Evolutionary conservation across 2,888 invertebrate genomes (phyloP).

Genomic region (Tetheella fluctuosa): DNA sequence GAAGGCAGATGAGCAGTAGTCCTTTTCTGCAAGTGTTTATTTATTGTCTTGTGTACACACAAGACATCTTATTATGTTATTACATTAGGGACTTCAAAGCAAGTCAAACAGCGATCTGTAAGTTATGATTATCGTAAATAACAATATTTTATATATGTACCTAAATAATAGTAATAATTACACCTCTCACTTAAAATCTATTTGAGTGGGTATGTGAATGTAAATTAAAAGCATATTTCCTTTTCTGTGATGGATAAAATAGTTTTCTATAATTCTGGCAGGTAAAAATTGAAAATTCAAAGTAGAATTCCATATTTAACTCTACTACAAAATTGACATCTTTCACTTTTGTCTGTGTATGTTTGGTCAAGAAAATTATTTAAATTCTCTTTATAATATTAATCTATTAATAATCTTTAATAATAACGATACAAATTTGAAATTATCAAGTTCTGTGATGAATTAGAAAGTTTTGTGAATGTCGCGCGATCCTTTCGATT

Average conservation of each 20-base stretch:
- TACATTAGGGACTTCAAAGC: no score
- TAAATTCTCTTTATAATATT: slow-evolving; percentile 47
- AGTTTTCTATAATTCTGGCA: slow-evolving; percentile 38
- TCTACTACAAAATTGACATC: slow-evolving; percentile 51
- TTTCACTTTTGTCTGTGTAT: slow-evolving; percentile 51
- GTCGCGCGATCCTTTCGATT: slow-evolving; percentile 54
- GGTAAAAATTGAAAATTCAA: slow-evolving; percentile 25
- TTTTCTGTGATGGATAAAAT: neutral
- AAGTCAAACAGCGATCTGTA: no score
- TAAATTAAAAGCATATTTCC: no score
- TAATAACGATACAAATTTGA: slow-evolving; percentile 36
- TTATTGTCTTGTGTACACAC: no score
- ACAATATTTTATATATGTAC: no score
- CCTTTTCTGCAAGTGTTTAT: no score
- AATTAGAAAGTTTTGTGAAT: slow-evolving; percentile 53
- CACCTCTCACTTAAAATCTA: no score
- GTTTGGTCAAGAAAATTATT: slow-evolving; percentile 58
- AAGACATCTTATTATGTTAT: no score
- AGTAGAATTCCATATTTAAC: slow-evolving; percentile 63
- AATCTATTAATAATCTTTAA: slow-evolving; percentile 23
- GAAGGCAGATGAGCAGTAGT: no score
- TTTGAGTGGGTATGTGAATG: no score
- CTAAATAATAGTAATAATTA: no score
- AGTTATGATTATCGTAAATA: no score
- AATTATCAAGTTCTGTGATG: slow-evolving; percentile 29